Base-by-base conservation (phyloP, 2,888 invertebrate species). In the Sarcophaga variegata region DNA sequence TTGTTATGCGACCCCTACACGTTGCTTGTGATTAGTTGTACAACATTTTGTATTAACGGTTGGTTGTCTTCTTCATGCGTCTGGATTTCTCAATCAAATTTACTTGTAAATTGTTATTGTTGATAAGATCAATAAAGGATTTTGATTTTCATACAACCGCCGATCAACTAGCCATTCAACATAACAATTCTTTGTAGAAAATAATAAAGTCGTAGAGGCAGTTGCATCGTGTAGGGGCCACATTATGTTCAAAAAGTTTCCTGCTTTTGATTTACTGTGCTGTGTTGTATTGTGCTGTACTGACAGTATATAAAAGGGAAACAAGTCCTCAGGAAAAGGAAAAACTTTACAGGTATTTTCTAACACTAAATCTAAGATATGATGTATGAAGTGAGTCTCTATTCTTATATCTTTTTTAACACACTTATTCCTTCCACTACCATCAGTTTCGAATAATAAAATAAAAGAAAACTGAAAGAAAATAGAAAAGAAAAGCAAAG, bases 301-400 rank as follows among this genome's bases (percentile, higher is more conserved):
- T 54, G 54, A 17, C 54, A 14, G 54, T 54, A 54, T 14, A 54
- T 12, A 54, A 54, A 54, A 54, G 12, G 17, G 14, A 54, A 54
- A 54, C 12, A 66, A 37, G 54, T 64, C 49, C 37, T 80, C 17
- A 59, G n/a, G 22, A 64, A 66, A 80, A 72, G 37, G 25, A 37
- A 63, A 80, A 66, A 72, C 20, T 72, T 80, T 59, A 37, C 54
- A 45, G 64, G 64, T 66, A 59, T n/a, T 49, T 54, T 54, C 37
- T 22, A 47, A 3, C 6, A 22, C 62, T 70, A 70, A 62, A 78
- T 62, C 54, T 54, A 14, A 54, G 17, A 17, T 54, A n/a, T 59
- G 66, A 47, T 66, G 25, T 66, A 80, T 60, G 45, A 66, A 64
- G 45, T 66, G 47, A 66, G 37, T 37, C 17, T 66, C 22, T 64